phyloP scores from a whole-genome alignment of 2,113 vertebrate species.

The Aix galericulata region DNA sequence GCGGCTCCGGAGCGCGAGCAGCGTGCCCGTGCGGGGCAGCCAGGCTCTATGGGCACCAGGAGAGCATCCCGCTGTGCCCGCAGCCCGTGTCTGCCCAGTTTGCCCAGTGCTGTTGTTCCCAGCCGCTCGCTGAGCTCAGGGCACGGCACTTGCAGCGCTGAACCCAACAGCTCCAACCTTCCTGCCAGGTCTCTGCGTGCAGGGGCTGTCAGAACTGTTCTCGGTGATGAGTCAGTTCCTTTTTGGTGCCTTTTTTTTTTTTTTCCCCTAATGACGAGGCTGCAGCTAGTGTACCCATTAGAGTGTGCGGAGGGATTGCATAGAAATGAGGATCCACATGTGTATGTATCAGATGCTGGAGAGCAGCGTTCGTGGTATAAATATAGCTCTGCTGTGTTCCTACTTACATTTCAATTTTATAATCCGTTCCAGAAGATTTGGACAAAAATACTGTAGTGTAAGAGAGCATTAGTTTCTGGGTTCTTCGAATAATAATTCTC shows the following conservation, averaged over 20 bases:
- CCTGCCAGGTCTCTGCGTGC: slow-evolving; percentile 22
- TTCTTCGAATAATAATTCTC: slow-evolving; percentile 67
- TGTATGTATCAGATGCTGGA: slow-evolving; percentile 56
- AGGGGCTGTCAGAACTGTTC: slow-evolving; percentile 54
- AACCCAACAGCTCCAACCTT: neutral
- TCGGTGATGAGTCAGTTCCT: slow-evolving; percentile 49
- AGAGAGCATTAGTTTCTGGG: slow-evolving; percentile 30
- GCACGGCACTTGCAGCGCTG: neutral
- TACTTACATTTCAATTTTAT: slow-evolving; percentile 69
- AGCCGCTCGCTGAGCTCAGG: neutral
- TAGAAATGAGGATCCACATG: slow-evolving; percentile 66
- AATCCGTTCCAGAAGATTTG: slow-evolving; percentile 60
- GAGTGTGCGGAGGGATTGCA: slow-evolving; percentile 20
- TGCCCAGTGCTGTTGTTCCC: accelerated
- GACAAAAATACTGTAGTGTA: slow-evolving; percentile 55
- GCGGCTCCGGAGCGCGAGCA: slow-evolving; percentile 44
- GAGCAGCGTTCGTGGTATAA: slow-evolving; percentile 49
- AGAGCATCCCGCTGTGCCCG: neutral
- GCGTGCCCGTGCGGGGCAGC: neutral
- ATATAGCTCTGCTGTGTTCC: slow-evolving; percentile 47
- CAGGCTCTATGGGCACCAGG: accelerated
- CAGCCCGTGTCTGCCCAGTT: neutral
- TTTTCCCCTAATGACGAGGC: slow-evolving; percentile 10
- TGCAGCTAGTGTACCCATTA: slow-evolving; percentile 49
- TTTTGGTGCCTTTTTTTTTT: neutral